Evolutionary conservation across 2,888 invertebrate genomes (phyloP).

Genomic region (Gerris lacustris): DNA sequence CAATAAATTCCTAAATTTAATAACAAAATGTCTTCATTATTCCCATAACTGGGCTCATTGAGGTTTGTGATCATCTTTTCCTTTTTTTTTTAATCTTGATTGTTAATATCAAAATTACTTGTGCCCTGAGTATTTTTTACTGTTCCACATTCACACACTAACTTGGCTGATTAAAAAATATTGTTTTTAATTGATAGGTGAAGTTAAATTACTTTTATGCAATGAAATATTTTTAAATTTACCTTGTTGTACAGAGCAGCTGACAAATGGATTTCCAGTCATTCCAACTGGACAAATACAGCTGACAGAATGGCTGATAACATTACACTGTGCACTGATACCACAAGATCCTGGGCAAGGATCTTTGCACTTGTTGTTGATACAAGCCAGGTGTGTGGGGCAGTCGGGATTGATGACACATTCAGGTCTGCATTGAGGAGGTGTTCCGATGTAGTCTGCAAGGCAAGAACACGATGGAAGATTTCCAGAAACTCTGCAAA

Average conservation of each 20-base stretch:
- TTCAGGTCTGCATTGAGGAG: conserved; percentile 76
- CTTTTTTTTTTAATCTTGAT: too few species aligned
- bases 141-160: too few species aligned
- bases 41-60: too few species aligned
- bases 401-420: conserved; percentile 71
- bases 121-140: too few species aligned
- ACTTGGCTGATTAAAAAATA: too few species aligned
- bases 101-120: too few species aligned
- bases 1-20: too few species aligned
- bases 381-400: conserved; percentile 65
- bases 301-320: conserved; percentile 68
- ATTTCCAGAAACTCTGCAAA: conserved; percentile 64
- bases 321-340: conserved; percentile 63
- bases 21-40: too few species aligned
- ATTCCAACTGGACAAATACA: conserved; percentile 73
- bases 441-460: conserved; percentile 65
- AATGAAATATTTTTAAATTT: conserved; percentile 36
- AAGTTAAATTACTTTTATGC: too few species aligned
- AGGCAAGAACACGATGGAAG: conserved; percentile 75
- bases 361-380: conserved; percentile 67
- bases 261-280: conserved; percentile 59
- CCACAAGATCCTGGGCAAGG: conserved; percentile 74
- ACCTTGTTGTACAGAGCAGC: conserved; percentile 40
- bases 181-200: too few species aligned
- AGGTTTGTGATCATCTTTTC: too few species aligned